These are phyloP conservation scores for Scaptomyza parva DNA, from an alignment of 2,888 invertebrate species.

Conservation along the genomic window DNA sequence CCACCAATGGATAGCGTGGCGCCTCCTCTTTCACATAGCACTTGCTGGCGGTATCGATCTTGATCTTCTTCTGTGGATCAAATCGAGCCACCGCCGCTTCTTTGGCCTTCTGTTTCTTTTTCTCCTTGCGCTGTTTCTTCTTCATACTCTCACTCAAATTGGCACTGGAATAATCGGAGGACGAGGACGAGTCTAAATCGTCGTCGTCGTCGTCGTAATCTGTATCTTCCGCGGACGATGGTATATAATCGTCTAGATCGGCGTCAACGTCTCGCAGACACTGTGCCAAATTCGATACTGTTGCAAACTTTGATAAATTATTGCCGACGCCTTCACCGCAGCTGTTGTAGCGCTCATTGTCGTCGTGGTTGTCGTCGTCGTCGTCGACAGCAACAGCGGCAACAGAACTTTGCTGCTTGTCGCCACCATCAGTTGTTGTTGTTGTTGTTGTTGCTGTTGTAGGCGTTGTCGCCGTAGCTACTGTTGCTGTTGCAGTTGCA, in stretches of 20 bases:
- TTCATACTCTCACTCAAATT: constrained; percentile 83
- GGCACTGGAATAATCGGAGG: constrained; percentile 81
- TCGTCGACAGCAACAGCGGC: constrained; percentile 13
- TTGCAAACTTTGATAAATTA: constrained; percentile 85
- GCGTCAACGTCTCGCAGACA: constrained; percentile 85
- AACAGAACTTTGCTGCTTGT: constrained; percentile 33
- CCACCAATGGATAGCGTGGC: constrained; percentile 86
- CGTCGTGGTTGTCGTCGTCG: constrained; percentile 35
- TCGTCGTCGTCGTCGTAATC: constrained; percentile 63
- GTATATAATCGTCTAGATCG: constrained; percentile 84
- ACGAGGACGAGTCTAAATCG: no score
- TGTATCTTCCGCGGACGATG: constrained; percentile 79
- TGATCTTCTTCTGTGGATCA: constrained; percentile 85
- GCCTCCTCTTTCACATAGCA: constrained; percentile 86
- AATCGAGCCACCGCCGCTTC: constrained; percentile 74
- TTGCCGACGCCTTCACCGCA: constrained; percentile 77
- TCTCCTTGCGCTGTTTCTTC: constrained; percentile 84
- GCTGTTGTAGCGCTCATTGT: constrained; percentile 58
- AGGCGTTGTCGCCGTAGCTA: constrained; percentile 36
- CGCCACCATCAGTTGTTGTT: constrained; percentile 41
- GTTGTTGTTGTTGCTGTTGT: constrained; percentile 23
- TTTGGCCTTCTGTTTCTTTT: constrained; percentile 79
- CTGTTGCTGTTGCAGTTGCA: constrained; percentile 34
- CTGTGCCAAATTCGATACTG: constrained; percentile 85
- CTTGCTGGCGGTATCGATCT: constrained; percentile 84